Conservation (phyloP, 1,140 invertebrate genomes). For the Calliphora vicina region DNA sequence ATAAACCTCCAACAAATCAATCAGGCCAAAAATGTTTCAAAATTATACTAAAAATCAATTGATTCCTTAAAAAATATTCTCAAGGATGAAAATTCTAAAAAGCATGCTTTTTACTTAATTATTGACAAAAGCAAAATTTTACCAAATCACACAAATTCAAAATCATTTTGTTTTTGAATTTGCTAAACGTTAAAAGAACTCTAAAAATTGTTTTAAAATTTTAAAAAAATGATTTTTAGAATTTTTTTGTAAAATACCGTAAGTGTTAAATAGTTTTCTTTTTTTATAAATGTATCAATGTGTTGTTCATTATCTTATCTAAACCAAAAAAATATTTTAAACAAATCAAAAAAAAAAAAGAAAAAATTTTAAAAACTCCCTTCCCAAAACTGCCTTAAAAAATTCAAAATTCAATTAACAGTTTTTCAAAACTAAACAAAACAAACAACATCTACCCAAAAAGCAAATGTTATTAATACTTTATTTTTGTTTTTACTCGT, state of each 20-base stretch:
- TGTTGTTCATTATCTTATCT: conserved; percentile 25
- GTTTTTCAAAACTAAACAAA: not conserved
- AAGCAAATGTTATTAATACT: conserved; percentile 8
- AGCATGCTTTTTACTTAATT: conserved; percentile 22
- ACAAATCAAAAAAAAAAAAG: not conserved
- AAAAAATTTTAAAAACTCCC: not conserved
- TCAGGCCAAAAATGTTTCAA: conserved; percentile 64
- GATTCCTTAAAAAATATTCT: not conserved
- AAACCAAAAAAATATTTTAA: not conserved
- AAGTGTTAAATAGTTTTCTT: conserved; percentile 28
- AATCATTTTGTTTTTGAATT: not conserved
- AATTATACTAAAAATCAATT: conserved; percentile 53
- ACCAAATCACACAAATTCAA: not conserved
- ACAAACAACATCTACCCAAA: conserved; percentile 14
- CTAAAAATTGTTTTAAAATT: not conserved
- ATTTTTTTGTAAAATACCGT: not conserved
- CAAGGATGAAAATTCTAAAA: not conserved
- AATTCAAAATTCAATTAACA: conserved; percentile 14
- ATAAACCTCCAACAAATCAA: conserved; percentile 62
- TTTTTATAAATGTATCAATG: conserved; percentile 23
- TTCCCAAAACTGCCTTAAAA: not conserved
- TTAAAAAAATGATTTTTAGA: not conserved
- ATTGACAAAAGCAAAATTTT: not conserved
- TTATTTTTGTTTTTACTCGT: conserved; percentile 13
- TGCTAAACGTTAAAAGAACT: not conserved